These are phyloP conservation scores for Otocyon megalotis DNA, from an alignment of 2,113 vertebrate species.

Conservation along the genomic window DNA sequence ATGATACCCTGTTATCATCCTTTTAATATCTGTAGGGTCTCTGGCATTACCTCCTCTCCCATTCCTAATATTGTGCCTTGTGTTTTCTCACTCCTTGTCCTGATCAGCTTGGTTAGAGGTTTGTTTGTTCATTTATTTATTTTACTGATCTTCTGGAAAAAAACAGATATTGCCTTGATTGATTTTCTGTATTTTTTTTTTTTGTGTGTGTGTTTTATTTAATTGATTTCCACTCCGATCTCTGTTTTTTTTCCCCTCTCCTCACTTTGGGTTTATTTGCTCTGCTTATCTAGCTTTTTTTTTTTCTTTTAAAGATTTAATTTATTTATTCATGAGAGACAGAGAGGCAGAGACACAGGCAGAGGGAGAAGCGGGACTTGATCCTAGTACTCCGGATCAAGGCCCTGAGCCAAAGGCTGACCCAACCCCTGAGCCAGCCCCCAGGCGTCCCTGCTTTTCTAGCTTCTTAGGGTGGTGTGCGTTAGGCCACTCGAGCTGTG, in stretches of 20 bases:
- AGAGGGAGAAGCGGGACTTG: too few species aligned
- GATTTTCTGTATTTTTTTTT: background rate
- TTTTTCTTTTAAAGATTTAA: too few species aligned
- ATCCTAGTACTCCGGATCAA: too few species aligned
- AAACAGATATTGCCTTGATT: background rate
- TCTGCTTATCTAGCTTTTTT: background rate
- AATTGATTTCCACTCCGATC: background rate
- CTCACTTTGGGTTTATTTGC: background rate
- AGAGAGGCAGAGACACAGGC: too few species aligned
- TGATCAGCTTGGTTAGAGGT: background rate
- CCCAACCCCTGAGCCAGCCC: too few species aligned
- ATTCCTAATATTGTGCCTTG: background rate
- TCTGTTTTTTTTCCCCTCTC: background rate
- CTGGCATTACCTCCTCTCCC: background rate
- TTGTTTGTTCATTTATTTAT: background rate
- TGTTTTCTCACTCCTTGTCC: background rate
- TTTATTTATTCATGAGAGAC: too few species aligned
- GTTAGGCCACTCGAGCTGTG: fast-evolving
- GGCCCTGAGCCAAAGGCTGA: too few species aligned
- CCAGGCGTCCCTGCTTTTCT: background rate
- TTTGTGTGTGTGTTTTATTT: background rate
- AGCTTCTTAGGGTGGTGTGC: background rate
- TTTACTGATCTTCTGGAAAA: background rate
- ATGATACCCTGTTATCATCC: background rate
- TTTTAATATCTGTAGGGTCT: background rate